Base-by-base conservation (phyloP, 2,113 vertebrate genomes). In the Erythrocebus patas region DNA sequence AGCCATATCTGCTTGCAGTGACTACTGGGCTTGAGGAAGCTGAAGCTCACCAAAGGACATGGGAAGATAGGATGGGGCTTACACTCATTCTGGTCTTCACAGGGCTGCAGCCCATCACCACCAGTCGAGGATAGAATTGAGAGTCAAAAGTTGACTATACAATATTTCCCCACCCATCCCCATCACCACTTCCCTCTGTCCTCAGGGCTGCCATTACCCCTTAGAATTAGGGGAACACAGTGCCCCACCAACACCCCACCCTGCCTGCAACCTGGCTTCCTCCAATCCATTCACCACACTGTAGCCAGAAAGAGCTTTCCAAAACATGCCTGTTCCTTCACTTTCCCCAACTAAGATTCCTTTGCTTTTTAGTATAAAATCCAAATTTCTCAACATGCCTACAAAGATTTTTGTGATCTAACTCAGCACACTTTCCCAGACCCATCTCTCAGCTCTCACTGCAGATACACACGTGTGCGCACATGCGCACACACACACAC, bases 301-400 rank as follows among this genome's bases (percentile, higher is more conserved):
- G 16, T 6, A 66, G 38, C 35, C 61, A 91, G 38, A 48, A 93
- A 70, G 78, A 96, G 50, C 30, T 73, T 91, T 78, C 84, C 57
- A 40, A 79, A 86, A 40, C 20, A 2, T 6, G 27, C 64, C 48
- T 75, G 20, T 59, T 43, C 6, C 0, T 50, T 79, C 52, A 35
- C 70, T 86, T 43, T 35, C 9, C 20, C 40, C 57, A 2, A 38
- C 48, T 61, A 68, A 82, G 92, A 79, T 79, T 27, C 16, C 16
- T 68, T 64, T 52, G 59, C 35, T 82, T 83, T 92, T 84, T n/a
- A 96, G 70, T 38, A 55, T 55, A 80, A 55, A 92, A 50, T 88
- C 30, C 32, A 38, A 43, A 72, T 52, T 89, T 55, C 30, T 91
- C 38, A 90, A 38, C 8, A 17, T 32, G 40, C 12, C 43, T 85